These are phyloP conservation scores for Tragulus kanchil DNA, from an alignment of 2,113 vertebrate species.

Conservation along the genomic window DNA sequence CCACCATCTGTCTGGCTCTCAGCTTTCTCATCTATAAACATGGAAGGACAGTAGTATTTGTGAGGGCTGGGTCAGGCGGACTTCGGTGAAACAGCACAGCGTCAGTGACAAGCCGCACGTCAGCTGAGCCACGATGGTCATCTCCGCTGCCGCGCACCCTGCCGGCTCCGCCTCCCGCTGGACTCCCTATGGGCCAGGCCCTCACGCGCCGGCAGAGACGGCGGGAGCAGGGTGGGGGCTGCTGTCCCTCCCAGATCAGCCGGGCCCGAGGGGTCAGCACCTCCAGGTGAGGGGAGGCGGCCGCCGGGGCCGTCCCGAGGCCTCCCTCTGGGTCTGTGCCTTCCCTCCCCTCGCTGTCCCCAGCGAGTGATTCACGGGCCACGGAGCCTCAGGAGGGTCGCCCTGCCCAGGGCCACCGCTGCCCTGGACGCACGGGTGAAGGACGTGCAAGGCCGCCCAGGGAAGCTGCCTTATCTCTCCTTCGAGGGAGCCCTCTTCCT, in stretches of 20 bases:
- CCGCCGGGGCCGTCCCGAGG: too few relatives aligned
- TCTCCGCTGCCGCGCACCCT: background rate
- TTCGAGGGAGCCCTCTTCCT: background rate
- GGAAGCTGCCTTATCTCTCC: slow-evolving; percentile 50
- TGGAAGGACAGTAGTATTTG: background rate
- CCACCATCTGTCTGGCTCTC: background rate
- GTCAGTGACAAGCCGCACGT: background rate
- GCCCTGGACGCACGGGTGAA: slow-evolving; percentile 5
- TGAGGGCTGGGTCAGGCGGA: background rate
- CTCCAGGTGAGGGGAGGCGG: too few relatives aligned
- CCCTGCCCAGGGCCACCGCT: background rate
- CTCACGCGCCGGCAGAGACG: background rate
- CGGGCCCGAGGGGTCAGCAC: too few relatives aligned
- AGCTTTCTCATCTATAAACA: background rate
- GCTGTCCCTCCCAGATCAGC: too few relatives aligned
- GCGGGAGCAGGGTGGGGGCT: background rate
- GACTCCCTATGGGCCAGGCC: background rate
- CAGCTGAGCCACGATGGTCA: background rate
- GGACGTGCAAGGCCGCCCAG: accelerated
- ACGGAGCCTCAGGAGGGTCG: background rate
- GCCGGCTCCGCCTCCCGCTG: background rate
- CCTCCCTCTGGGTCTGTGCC: background rate
- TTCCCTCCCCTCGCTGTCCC: background rate
- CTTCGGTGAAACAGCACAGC: background rate
- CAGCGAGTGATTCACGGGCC: background rate